Evolutionary conservation across 1,140 invertebrate genomes (phyloP), one percentile per base, ranked within the genome.

Genomic region (Trichomalopsis sarcophagae): DNA sequence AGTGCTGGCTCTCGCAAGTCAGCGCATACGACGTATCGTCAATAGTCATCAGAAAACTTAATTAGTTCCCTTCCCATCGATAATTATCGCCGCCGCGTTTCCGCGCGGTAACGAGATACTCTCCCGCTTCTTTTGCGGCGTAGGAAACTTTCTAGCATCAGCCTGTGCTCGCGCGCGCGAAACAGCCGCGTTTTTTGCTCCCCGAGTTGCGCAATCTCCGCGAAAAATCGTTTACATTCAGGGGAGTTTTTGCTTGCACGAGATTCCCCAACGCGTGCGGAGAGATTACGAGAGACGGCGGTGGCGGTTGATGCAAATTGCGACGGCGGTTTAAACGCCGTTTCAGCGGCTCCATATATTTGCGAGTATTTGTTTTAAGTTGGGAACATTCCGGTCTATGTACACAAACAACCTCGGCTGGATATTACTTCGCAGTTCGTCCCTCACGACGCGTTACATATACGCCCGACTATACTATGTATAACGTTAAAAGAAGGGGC

Each of bases 11-110:
- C 27, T 27, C 27, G 27, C 27, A 1, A 27, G 27, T 27, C 27
- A 27, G 27, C 27, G 1, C 27, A 27, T 27, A 27, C 47, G 80
- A 81, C 5, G 5, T 83, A 77, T 83, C 74, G 62, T 83, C 82
- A 83, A 83, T 83, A 76, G 74, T 83, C 73, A 83, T 77, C 82
- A 76, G 73, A 82, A 83, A 77, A 77, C 76, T 78, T 84, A 84
- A 84, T 84, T 84, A 84, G 76, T 50, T 77, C 55, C 36, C 82
- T 84, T 73, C 62, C 75, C 74, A 36, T 79, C 66, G 75, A 84
- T 79, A 84, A 84, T 84, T 79, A 79, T 78, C 76, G 76, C 27
- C 17, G 36, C 68, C 2, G 68, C 68, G 50, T 30, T 83, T 83
- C 81, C 74, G 10, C 36, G 40, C 30, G 68, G 66, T 81, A 81